Percentiles rank a stretch among this genome's conserved stretches.
Evolutionary conservation across 2,797 vertebrate genomes (phyloP).

Genomic region (Furcifer pardalis): DNA sequence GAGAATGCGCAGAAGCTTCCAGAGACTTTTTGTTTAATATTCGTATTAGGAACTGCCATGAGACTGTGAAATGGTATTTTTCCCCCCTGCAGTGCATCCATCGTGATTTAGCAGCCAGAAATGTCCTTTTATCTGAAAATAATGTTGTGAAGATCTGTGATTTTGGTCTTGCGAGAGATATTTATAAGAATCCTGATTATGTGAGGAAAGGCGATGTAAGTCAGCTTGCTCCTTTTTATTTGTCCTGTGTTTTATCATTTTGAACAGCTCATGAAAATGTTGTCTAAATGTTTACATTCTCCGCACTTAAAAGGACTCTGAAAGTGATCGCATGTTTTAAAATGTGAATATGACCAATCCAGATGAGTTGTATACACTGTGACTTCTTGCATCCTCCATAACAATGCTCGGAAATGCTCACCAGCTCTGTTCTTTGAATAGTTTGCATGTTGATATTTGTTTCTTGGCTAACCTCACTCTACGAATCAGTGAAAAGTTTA

Average conservation of each 20-base stretch:
- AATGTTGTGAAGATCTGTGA: constrained; percentile 98
- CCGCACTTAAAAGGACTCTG: constrained; percentile 22
- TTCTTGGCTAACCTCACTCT: constrained; percentile 10
- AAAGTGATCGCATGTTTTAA: constrained; percentile 22
- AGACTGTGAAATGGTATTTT: constrained; percentile 63
- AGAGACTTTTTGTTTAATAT: constrained; percentile 63
- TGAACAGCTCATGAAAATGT: constrained; percentile 42
- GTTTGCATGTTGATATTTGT: not conserved
- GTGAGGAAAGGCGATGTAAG: constrained; percentile 97
- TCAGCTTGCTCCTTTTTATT: constrained; percentile 57
- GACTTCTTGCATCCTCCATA: constrained; percentile 1
- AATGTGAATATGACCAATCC: constrained; percentile 41
- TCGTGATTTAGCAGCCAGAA: constrained; percentile 92
- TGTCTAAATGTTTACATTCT: constrained; percentile 37
- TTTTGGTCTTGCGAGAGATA: constrained; percentile 92
- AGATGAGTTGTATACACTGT: not conserved
- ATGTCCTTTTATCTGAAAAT: constrained; percentile 93
- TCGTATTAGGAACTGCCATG: constrained; percentile 58
- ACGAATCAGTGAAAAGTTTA: not conserved
- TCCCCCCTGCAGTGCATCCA: constrained; percentile 88
- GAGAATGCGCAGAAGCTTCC: constrained; percentile 41
- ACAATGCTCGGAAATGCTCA: constrained; percentile 6
- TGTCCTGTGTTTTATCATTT: constrained; percentile 42
- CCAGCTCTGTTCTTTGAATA: constrained; percentile 21
- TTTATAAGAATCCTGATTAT: constrained; percentile 96